Percentiles rank a stretch among this genome's conserved stretches.
These are phyloP conservation scores for Julus scanicus DNA, from an alignment of 2,888 invertebrate genomes.

Conservation along the genomic window DNA sequence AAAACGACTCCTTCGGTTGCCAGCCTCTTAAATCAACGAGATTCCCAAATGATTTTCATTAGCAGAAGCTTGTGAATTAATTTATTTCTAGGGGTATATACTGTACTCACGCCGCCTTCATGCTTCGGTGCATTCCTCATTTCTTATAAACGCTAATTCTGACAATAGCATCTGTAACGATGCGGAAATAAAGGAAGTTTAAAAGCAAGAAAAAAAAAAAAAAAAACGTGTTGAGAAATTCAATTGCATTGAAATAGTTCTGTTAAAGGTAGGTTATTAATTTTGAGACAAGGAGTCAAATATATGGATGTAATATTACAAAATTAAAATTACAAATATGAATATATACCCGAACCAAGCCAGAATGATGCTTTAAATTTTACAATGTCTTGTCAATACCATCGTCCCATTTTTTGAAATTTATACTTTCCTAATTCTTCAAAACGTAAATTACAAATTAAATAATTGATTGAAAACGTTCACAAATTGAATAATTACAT, in stretches of 20 bases:
- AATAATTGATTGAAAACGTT: too few relatives aligned
- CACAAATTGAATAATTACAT: too few relatives aligned
- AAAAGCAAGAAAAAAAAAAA: neutral
- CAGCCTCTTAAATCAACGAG: constrained; percentile 42
- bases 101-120: constrained; percentile 26
- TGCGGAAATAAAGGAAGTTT: constrained; percentile 47
- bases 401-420: too few relatives aligned
- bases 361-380: too few relatives aligned
- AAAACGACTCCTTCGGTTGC: constrained; percentile 26
- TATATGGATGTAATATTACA: neutral
- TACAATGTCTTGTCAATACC: too few relatives aligned
- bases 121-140: constrained; percentile 36
- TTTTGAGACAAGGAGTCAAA: neutral
- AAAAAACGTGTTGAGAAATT: constrained; percentile 50
- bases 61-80: constrained; percentile 53
- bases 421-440: too few relatives aligned
- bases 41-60: constrained; percentile 53
- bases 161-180: constrained; percentile 52
- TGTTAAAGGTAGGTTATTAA: neutral
- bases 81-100: constrained; percentile 25
- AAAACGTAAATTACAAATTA: too few relatives aligned
- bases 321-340: neutral
- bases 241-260: constrained; percentile 8
- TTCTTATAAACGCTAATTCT: constrained; percentile 49
- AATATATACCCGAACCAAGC: too few relatives aligned